Base-by-base conservation (phyloP, 2,113 vertebrate genomes). In the Monopterus albus region DNA sequence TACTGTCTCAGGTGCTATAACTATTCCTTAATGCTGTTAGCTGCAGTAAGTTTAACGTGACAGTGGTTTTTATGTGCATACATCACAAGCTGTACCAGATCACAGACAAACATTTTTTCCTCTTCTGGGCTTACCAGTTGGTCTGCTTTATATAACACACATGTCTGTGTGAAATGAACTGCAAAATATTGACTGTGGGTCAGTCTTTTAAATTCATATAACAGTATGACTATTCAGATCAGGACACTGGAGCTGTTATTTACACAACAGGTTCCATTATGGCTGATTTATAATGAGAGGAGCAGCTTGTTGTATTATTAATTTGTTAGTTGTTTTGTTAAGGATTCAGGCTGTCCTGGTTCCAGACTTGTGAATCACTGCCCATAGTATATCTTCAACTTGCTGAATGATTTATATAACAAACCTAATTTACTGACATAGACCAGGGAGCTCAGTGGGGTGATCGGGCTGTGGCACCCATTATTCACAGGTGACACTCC, bases 331-430 rank as follows among this genome's bases (percentile, higher is more conserved):
- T 9, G 29, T 58, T 20, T 35, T 11, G 14, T 25, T 55, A 2
- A 56, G 55, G 51, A 71, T 65, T 63, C 23, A 29, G 39, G 73
- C 58, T 53, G 60, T 73, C 58, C 69, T 65, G 40, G 29, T 69
- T 55, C 15, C 7, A 53, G 17, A 25, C 1, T 4, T 28, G 31
- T 42, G 0, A 36, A 45, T 20, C 40, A 4, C 14, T 14, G 0
- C 38, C 52, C 17, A 45, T 7, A 5, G 15, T 5, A 3, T 8
- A 21, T 9, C 25, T 26, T 4, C 1, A 1, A 18, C 23, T 15
- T 9, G 7, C 17, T 57, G 1, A 6, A 8, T 0, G 4, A 26
- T 43, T 18, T 3, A 55, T 35, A 42, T 7, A 13, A 12, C 1
- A 5, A 56, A 25, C 29, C 6, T 0, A n/a, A 2, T 17, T 8